Evolutionary conservation across 2,888 invertebrate genomes (phyloP), one percentile per base, ranked within the genome.

Genomic region (Ommatoiulus sabulosus): DNA sequence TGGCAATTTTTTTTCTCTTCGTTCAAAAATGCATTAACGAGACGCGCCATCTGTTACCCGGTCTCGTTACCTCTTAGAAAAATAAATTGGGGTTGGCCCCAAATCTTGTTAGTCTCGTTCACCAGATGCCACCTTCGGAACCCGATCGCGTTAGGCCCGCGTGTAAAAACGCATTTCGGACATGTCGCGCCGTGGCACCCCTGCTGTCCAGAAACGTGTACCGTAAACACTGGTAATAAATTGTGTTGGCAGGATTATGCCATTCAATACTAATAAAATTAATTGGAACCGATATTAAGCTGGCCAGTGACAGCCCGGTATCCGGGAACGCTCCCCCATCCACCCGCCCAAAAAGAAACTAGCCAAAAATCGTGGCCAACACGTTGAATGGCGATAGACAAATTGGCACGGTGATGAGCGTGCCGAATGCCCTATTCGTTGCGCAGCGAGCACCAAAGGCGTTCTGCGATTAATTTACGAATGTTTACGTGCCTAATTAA

Each of bases 41-140:
- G 24, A n/a, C 7, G 24, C 72, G n/a, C 72, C 72, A 72, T 72
- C 72, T 72, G 72, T 72, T 72, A 72, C 72, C 24, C 72, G 72
- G 72, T n/a, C 72, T 72, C 72, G 72, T 72, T 72, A 72, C 72
- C 72, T 72, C 72, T 72, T 24, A 10, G 24, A 24, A 24, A 72
- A 72, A 24, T 24, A 72, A 72, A 24, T 72, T 72, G 72, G 72
- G 72, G 72, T 72, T 72, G 72, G 24, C 20, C 72, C 72, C 24
- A 72, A 72, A 72, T 72, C 72, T 72, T 72, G 72, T 72, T 72
- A 72, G 72, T 72, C 72, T 72, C 72, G 72, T 72, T 72, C 72
- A 72, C 72, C 72, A 72, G 72, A 72, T 72, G 72, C 72, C 72
- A 72, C 72, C 72, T 72, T 63, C n/a, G 24, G 72, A 24, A 72